phyloP scores from a whole-genome alignment of 30 jellyfish, hydroid and myxozoan genomes.

The Turritopsis dohrnii region DNA sequence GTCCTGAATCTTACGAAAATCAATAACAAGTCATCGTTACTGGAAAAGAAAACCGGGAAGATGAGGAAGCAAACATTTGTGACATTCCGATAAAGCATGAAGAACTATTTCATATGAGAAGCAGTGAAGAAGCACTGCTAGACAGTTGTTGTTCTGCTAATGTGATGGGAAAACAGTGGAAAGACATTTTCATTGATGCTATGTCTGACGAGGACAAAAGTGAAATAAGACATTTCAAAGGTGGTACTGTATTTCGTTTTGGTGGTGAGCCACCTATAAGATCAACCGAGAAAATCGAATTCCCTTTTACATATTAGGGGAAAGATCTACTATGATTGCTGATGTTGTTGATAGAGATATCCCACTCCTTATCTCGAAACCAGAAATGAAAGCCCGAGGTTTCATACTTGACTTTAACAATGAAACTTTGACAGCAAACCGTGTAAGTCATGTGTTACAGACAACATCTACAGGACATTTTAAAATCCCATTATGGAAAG shows the following conservation, averaged over 20 bases:
- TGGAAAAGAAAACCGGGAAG: constrained; percentile 2
- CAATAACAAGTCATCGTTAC: not conserved
- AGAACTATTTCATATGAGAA: constrained; percentile 19
- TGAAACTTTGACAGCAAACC: constrained; percentile 26
- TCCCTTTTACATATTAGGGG: constrained; percentile 16
- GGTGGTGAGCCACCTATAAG: constrained; percentile 32
- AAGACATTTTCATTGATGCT: constrained; percentile 31
- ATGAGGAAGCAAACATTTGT: constrained; percentile 16
- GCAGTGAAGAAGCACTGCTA: constrained; percentile 29
- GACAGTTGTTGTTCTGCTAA: constrained; percentile 18
- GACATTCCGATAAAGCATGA: constrained; percentile 9
- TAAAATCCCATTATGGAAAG: constrained; percentile 27
- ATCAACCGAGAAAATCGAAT: constrained; percentile 21
- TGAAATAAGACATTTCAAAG: constrained; percentile 10
- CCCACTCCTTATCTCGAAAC: constrained; percentile 25
- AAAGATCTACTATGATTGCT: constrained; percentile 35
- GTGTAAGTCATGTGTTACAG: constrained; percentile 11
- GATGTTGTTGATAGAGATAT: constrained; percentile 30
- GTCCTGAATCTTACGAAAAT: constrained; percentile 24
- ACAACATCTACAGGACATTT: constrained; percentile 35
- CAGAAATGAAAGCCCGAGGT: constrained; percentile 27
- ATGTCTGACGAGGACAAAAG: constrained; percentile 24
- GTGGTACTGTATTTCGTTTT: constrained; percentile 30
- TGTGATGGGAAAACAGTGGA: constrained; percentile 35
- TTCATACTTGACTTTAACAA: constrained; percentile 24